Base-by-base conservation (phyloP, 2,113 vertebrate genomes). In the Siniperca chuatsi region DNA sequence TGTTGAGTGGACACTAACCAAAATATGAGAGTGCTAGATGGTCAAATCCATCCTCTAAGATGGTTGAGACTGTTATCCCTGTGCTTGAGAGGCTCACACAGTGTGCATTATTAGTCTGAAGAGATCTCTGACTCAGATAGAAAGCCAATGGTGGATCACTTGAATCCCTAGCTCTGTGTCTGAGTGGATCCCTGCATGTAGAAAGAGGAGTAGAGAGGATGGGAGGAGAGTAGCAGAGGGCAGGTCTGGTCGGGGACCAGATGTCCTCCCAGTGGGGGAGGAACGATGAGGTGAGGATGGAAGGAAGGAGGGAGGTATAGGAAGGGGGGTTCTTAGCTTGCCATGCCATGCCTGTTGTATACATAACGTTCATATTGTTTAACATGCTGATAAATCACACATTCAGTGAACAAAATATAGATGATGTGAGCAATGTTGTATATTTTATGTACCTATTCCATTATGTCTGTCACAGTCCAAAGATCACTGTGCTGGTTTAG, bases 211-310 rank as follows among this genome's bases (percentile, higher is more conserved):
- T 16, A 33, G 50, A 79, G 81, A 86, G 86, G 88, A 91, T 83
- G 76, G 71, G 78, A 82, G 81, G 79, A 81, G 68, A 78, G 48
- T 75, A 74, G 82, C 67, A 86, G 78, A 90, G 92, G 90, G 90
- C 88, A 92, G 94, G 90, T 87, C 92, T 93, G 92, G 93, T 92
- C 68, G 84, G 95, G 91, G 92, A 95, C 92, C 95, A 96, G 95
- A 96, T 96, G 95, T 95, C 92, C 87, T 93, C 94, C 90, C 94
- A 90, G 94, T 91, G 91, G 94, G 93, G 91, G 92, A 94, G 88
- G 92, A 91, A 91, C 48, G 79, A 68, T 64, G 87, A 92, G 87
- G 92, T 89, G 92, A 90, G 87, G 90, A 88, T 88, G 88, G 87
- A 71, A 92, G 83, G 88, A 82, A 85, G 86, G 85, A 84, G 85